Conservation (phyloP, 1,140 invertebrate genomes). For the Trinorchestia longiramus region DNA sequence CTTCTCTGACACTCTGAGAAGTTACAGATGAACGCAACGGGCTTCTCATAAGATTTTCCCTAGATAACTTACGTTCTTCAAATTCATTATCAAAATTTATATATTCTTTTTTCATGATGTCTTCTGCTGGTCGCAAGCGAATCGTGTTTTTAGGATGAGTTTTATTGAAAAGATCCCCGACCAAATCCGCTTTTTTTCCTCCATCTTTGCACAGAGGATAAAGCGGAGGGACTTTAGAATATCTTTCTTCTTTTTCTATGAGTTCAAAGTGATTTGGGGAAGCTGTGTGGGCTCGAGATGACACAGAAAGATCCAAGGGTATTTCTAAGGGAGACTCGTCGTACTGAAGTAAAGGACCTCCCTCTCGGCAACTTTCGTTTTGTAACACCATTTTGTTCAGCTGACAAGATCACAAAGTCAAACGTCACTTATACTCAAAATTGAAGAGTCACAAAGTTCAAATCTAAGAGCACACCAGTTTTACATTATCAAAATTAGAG, state of each 20-base stretch:
- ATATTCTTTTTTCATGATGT: conserved; percentile 43
- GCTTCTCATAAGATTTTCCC: not conserved
- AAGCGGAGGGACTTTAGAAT: not conserved
- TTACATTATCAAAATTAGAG: not conserved
- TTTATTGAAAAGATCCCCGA: not conserved
- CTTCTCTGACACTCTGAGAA: not conserved
- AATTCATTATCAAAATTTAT: not conserved
- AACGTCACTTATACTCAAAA: not conserved
- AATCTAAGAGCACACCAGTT: not conserved
- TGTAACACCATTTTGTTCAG: conserved; percentile 38
- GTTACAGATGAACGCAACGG: not conserved
- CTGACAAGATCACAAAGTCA: not conserved
- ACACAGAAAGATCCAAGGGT: conserved; percentile 25
- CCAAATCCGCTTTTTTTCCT: not conserved
- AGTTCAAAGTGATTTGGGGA: not conserved
- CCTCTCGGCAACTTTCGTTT: conserved; percentile 42
- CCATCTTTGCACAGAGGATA: not conserved
- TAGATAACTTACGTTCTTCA: not conserved
- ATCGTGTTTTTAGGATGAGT: not conserved
- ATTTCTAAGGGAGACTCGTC: conserved; percentile 34
- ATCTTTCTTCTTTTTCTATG: not conserved
- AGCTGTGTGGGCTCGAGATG: not conserved
- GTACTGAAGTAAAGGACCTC: conserved; percentile 24
- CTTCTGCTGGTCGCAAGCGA: conserved; percentile 5
- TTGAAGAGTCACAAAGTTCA: not conserved